These are phyloP conservation scores for Sinosuthora webbiana DNA, from an alignment of 2,113 vertebrate genomes.

Conservation along the genomic window DNA sequence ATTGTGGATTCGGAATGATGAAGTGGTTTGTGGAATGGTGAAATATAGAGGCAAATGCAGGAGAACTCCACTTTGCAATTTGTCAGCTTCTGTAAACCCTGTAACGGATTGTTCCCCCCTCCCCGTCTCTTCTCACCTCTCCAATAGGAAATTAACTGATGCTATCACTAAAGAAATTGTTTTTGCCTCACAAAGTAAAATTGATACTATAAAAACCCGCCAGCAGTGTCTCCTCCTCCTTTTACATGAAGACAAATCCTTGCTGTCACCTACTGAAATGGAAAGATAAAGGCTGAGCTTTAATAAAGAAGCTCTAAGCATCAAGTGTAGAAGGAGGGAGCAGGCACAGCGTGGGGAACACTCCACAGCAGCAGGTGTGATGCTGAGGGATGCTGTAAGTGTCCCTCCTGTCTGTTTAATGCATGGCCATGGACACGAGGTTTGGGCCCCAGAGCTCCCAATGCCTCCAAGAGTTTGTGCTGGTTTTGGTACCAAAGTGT, in stretches of 20 bases:
- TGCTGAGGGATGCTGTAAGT: not conserved
- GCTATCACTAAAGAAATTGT: slow-evolving; percentile 75
- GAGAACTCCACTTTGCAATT: slow-evolving; percentile 54
- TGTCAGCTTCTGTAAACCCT: slow-evolving; percentile 62
- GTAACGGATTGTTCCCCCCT: slow-evolving; percentile 45
- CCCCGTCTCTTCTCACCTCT: slow-evolving; percentile 44
- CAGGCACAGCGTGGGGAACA: not conserved
- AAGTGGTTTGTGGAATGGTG: slow-evolving; percentile 17
- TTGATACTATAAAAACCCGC: slow-evolving; percentile 69
- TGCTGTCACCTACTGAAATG: slow-evolving; percentile 60
- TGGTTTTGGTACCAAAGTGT: not conserved
- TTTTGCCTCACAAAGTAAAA: slow-evolving; percentile 73
- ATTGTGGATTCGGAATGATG: slow-evolving; percentile 46
- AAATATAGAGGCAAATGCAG: slow-evolving; percentile 44
- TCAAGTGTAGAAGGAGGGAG: not conserved
- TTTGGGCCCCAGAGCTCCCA: not conserved
- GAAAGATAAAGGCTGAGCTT: slow-evolving; percentile 66
- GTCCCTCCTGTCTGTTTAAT: not conserved
- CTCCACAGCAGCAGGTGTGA: not conserved
- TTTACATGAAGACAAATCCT: slow-evolving; percentile 61
- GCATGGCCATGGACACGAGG: rapidly evolving
- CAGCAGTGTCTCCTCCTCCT: slow-evolving; percentile 65
- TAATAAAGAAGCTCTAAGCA: slow-evolving; percentile 47
- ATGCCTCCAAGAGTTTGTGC: rapidly evolving
- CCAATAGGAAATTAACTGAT: slow-evolving; percentile 80